Evolutionary conservation across 2,113 vertebrate genomes (phyloP).

Genomic region (Sula dactylatra): DNA sequence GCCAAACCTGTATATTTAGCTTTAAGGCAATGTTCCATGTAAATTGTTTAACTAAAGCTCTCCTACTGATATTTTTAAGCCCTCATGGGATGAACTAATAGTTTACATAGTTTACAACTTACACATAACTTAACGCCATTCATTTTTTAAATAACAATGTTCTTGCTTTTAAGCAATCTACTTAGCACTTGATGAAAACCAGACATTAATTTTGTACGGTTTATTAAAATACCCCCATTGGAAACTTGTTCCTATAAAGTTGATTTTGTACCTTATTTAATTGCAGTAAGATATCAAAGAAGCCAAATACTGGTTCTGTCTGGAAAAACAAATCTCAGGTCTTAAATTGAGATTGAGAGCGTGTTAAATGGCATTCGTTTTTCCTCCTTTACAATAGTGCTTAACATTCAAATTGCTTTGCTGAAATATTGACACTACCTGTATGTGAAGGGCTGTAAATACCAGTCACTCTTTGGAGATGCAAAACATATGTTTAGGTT

Average conservation of each 20-base stretch:
- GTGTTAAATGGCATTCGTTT: not conserved
- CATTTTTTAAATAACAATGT: constrained; percentile 23
- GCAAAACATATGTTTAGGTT: not conserved
- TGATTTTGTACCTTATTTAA: constrained; percentile 3
- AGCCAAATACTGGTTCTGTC: not conserved
- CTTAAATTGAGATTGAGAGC: not conserved
- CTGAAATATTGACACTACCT: constrained; percentile 5
- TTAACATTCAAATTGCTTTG: constrained; percentile 1
- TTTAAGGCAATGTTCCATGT: not conserved
- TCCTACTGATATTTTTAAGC: not conserved
- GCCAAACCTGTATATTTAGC: not conserved
- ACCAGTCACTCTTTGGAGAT: not conserved
- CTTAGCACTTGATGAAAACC: constrained; percentile 30
- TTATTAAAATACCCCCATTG: not conserved
- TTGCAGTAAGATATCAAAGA: not conserved
- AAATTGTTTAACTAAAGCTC: constrained; percentile 3
- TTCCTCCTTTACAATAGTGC: not conserved
- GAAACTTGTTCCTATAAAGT: not conserved
- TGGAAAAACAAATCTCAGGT: not conserved
- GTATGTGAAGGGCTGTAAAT: constrained; percentile 4
- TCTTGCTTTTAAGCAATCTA: constrained; percentile 4
- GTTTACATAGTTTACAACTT: constrained; percentile 50
- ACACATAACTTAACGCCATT: not conserved
- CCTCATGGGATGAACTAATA: constrained; percentile 15
- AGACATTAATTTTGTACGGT: not conserved